Conservation (phyloP, 2,113 vertebrate species). For the Engystomops pustulosus region DNA sequence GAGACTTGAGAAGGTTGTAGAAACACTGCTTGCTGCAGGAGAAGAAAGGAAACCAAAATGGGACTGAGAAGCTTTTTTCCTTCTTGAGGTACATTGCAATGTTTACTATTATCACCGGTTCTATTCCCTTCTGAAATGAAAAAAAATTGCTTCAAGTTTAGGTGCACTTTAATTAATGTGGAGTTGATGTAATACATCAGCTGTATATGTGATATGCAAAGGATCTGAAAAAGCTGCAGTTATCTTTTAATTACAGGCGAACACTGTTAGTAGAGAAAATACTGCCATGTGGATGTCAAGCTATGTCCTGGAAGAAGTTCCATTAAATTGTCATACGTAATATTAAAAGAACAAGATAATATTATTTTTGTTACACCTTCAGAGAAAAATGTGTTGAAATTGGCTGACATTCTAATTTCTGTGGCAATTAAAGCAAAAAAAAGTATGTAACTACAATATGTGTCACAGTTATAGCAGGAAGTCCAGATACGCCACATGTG, state of each 20-base stretch:
- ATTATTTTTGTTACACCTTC: conserved; percentile 53
- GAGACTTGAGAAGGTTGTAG: no score
- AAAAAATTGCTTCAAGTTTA: no score
- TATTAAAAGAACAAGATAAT: conserved; percentile 54
- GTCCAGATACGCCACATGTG: conserved; percentile 1
- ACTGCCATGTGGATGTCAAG: conserved; percentile 25
- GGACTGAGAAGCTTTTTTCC: no score
- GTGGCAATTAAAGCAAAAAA: conserved; percentile 27
- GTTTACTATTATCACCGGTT: no score
- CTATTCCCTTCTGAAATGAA: no score
- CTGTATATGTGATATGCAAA: not conserved
- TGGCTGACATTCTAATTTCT: conserved; percentile 44
- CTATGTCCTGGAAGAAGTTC: conserved; percentile 27
- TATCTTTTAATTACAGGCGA: conserved; percentile 37
- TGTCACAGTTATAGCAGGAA: conserved; percentile 27
- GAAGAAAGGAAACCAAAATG: no score
- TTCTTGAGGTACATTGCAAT: no score
- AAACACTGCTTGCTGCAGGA: no score
- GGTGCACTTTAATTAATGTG: not conserved
- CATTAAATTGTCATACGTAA: conserved; percentile 50
- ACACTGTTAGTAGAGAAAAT: conserved; percentile 4
- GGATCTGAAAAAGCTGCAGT: not conserved
- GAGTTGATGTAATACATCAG: not conserved
- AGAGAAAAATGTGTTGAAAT: conserved; percentile 47
- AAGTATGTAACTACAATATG: conserved; percentile 10